Base-by-base conservation (phyloP, 2,113 vertebrate genomes). In the Pseudopipra pipra region DNA sequence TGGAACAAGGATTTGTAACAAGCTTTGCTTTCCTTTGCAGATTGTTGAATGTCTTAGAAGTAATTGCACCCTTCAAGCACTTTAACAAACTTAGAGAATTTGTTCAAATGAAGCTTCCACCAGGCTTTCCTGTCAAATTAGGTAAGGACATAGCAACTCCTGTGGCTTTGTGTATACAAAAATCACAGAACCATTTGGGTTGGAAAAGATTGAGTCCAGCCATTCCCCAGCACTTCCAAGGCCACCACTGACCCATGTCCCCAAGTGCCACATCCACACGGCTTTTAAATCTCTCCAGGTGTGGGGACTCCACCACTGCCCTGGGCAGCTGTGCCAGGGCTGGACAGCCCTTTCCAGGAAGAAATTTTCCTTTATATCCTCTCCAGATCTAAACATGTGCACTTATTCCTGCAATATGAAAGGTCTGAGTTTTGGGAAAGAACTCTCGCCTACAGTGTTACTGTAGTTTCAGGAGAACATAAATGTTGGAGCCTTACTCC, bases 61-160 rank as follows among this genome's bases (percentile, higher is more conserved):
- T 99, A 93, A 98, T 99, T 72, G 99, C 99, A 96, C 99, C 99
- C 91, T 99, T 99, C 98, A 99, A 99, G 99, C 99, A 99, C 99
- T 99, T 99, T 99, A 99, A 99, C 98, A 99, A 99, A 98, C 99
- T 99, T 98, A 98, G 99, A 98, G 99, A 99, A 98, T 99, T 99
- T 98, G 99, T 99, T 96, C 99, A 99, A 96, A 99, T 99, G 99
- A 99, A 99, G 97, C 99, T 99, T 96, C 99, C 99, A 58, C 99
- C 99, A 54, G 99, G 99, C 84, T 99, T 99, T 97, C 99, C 99
- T 87, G 99, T 99, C 85, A 99, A 99, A 97, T 95, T 99, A 85
- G 99, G 99, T 99, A 98, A 98, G 15, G 59, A 85, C 55, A 11
- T 46, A 52, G 5, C 41, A 4, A 0, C 25, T 31, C 33, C 24